These are phyloP conservation scores for Procambarus virginalis DNA, from an alignment of 1,140 invertebrate genomes.

Conservation along the genomic window DNA sequence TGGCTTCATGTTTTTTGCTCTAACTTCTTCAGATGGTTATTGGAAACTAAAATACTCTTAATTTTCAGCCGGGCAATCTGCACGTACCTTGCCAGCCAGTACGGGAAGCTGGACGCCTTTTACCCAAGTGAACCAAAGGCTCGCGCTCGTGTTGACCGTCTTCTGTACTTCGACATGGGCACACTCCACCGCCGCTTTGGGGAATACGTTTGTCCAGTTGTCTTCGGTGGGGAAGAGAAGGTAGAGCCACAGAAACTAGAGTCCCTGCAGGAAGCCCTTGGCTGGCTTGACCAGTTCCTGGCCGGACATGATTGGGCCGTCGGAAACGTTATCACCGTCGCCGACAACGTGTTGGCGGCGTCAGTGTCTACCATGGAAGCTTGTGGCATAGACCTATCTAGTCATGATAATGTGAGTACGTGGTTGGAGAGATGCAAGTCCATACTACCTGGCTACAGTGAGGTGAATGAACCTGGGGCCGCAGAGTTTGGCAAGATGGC, in stretches of 20 bases:
- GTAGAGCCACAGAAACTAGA: slow-evolving; percentile 69
- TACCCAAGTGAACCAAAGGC: slow-evolving; percentile 82
- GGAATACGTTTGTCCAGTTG: slow-evolving; percentile 75
- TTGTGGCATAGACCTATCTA: slow-evolving; percentile 78
- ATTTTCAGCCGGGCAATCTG: slow-evolving; percentile 80
- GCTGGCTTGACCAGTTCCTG: slow-evolving; percentile 74
- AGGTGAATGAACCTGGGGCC: slow-evolving; percentile 24
- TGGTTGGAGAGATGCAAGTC: slow-evolving; percentile 82
- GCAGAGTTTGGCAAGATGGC: slow-evolving; percentile 71
- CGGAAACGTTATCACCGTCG: slow-evolving; percentile 79
- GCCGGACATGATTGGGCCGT: slow-evolving; percentile 73
- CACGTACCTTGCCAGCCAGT: slow-evolving; percentile 82
- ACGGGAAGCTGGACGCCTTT: slow-evolving; percentile 81
- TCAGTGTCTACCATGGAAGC: slow-evolving; percentile 75
- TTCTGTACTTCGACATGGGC: slow-evolving; percentile 84
- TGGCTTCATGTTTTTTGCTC: too few species aligned
- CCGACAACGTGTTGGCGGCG: slow-evolving; percentile 75
- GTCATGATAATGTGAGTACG: slow-evolving; percentile 79
- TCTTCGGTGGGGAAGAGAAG: slow-evolving; percentile 67
- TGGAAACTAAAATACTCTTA: too few species aligned
- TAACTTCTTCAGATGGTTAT: too few species aligned
- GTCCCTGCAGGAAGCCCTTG: slow-evolving; percentile 73
- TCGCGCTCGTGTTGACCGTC: slow-evolving; percentile 83
- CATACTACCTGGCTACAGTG: slow-evolving; percentile 82
- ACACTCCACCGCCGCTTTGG: slow-evolving; percentile 77